These are phyloP conservation scores for Polyommatus icarus DNA, from an alignment of 2,888 invertebrate genomes.

Conservation along the genomic window DNA sequence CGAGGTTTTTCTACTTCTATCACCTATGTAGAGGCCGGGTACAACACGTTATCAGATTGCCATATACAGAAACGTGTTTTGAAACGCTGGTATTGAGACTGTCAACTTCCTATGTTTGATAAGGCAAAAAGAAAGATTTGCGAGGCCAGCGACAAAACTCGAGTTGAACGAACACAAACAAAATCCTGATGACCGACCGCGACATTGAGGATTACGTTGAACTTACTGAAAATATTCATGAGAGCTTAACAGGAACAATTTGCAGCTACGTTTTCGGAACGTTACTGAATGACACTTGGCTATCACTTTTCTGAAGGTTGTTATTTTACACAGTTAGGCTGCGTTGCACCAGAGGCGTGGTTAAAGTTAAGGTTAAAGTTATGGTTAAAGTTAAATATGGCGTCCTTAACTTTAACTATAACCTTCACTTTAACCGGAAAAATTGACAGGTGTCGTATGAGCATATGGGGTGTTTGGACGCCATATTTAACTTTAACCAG, in stretches of 20 bases:
- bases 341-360: too few relatives aligned
- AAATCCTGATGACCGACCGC: slow-evolving; percentile 4
- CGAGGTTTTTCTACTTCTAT: neutral
- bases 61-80: slow-evolving; percentile 13
- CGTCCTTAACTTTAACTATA: too few relatives aligned
- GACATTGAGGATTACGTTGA: neutral
- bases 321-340: too few relatives aligned
- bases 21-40: neutral
- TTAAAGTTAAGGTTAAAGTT: too few relatives aligned
- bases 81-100: slow-evolving; percentile 25
- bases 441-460: too few relatives aligned
- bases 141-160: neutral
- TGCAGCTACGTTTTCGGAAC: too few relatives aligned
- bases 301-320: too few relatives aligned
- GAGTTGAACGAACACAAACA: slow-evolving; percentile 10
- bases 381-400: too few relatives aligned
- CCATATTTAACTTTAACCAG: too few relatives aligned
- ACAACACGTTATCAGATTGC: slow-evolving; percentile 18
- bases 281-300: too few relatives aligned
- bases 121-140: slow-evolving; percentile 27
- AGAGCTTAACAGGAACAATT: neutral
- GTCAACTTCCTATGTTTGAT: slow-evolving; percentile 26
- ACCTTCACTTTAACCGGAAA: too few relatives aligned
- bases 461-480: too few relatives aligned
- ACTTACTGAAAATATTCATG: neutral